Conservation (phyloP, 2,888 invertebrate species). For the Parnassius orleans region DNA sequence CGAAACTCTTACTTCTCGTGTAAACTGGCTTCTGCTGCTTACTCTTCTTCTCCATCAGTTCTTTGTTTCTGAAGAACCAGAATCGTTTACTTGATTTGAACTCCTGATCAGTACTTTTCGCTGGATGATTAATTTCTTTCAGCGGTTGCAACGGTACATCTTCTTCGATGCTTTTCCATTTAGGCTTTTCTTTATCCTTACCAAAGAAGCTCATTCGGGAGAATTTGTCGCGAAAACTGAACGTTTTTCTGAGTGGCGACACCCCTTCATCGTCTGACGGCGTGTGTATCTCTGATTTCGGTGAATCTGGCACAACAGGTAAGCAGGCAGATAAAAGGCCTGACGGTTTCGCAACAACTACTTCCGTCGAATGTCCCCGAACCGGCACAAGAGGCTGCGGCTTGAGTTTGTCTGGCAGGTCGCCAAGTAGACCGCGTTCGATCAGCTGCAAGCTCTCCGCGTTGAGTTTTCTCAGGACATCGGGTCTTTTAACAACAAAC, state of each 20-base stretch:
- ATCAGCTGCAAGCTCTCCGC: constrained; percentile 63
- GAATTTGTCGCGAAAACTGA: constrained; percentile 69
- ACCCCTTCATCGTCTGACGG: constrained; percentile 57
- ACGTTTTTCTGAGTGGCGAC: constrained; percentile 66
- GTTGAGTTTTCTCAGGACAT: constrained; percentile 66
- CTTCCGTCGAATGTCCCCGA: constrained; percentile 54
- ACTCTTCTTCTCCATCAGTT: constrained; percentile 46
- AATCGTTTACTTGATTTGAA: constrained; percentile 62
- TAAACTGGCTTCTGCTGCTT: constrained; percentile 52
- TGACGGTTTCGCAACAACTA: constrained; percentile 72
- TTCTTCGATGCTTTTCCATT: constrained; percentile 56
- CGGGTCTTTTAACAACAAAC: constrained; percentile 52
- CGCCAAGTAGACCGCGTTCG: constrained; percentile 68
- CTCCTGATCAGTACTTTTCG: constrained; percentile 46
- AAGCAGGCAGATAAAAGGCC: constrained; percentile 64
- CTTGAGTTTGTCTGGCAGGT: constrained; percentile 64
- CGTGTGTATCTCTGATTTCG: constrained; percentile 42
- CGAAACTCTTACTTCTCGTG: constrained; percentile 71
- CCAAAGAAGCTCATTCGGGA: constrained; percentile 62
- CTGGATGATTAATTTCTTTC: constrained; percentile 26
- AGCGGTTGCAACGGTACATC: constrained; percentile 42
- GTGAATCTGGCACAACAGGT: constrained; percentile 53
- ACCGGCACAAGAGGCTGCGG: constrained; percentile 51
- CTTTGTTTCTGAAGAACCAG: constrained; percentile 69
- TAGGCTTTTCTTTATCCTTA: constrained; percentile 52